Conservation (phyloP, 2,113 vertebrate genomes). For the Cepphus grylle region DNA sequence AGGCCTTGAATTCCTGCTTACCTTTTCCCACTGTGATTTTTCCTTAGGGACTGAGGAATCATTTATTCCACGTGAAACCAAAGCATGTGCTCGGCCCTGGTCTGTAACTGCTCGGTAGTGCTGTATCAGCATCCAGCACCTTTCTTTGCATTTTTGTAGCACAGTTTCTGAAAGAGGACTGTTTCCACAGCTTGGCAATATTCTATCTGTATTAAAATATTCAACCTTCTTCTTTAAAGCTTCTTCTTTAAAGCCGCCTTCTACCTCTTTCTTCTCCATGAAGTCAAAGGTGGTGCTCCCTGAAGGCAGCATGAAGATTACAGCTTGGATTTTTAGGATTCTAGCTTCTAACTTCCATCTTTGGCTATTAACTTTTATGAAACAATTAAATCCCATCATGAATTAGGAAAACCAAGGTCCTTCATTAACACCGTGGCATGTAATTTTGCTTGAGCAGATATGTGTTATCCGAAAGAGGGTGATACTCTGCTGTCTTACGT, state of each 20-base stretch:
- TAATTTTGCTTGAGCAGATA: neutral
- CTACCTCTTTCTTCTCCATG: neutral
- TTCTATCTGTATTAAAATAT: neutral
- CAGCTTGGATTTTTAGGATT: neutral
- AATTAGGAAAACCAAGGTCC: neutral
- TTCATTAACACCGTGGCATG: neutral
- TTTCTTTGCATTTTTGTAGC: neutral
- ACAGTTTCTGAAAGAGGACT: too few species aligned
- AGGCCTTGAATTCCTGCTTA: neutral
- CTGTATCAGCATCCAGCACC: neutral
- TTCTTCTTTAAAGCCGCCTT: neutral
- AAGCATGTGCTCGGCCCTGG: neutral
- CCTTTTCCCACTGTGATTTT: neutral
- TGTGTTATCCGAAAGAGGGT: neutral
- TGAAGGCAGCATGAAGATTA: neutral
- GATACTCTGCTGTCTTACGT: neutral
- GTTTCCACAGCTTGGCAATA: neutral
- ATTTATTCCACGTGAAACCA: neutral
- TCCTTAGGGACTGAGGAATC: neutral
- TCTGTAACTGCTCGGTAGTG: neutral
- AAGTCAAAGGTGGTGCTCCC: neutral
- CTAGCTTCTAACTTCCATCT: neutral
- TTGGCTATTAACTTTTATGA: neutral
- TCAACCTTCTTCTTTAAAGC: neutral
- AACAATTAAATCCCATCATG: neutral